Evolutionary conservation across 2,797 vertebrate species (phyloP).

Genomic region (Phyllotis vaccarum): DNA sequence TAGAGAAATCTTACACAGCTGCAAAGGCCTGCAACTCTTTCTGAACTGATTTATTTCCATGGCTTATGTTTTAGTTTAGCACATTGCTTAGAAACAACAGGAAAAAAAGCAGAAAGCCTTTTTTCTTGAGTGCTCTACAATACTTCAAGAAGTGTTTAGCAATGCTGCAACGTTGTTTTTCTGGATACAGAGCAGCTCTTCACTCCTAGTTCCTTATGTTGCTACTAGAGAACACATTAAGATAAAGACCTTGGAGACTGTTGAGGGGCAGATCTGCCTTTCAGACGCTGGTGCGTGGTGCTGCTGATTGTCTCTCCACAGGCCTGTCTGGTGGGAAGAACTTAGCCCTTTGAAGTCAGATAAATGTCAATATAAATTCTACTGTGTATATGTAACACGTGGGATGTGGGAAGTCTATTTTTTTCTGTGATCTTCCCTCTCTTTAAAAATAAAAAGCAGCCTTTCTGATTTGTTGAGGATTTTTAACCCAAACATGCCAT

Average conservation of each 20-base stretch:
- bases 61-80: slow-evolving; percentile 66
- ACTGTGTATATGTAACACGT: not conserved
- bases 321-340: slow-evolving; percentile 36
- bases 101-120: slow-evolving; percentile 46
- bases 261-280: slow-evolving; percentile 56
- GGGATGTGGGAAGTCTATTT: not conserved
- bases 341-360: slow-evolving; percentile 32
- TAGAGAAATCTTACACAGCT: slow-evolving; percentile 57
- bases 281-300: slow-evolving; percentile 21
- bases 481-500: slow-evolving; percentile 8
- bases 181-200: slow-evolving; percentile 58
- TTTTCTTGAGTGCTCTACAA: slow-evolving; percentile 50
- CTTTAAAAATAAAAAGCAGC: not conserved
- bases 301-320: slow-evolving; percentile 44
- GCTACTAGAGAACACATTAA: slow-evolving; percentile 60
- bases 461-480: slow-evolving; percentile 38
- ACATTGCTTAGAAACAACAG: slow-evolving; percentile 66
- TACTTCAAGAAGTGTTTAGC: slow-evolving; percentile 70
- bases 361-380: slow-evolving; percentile 40
- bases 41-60: slow-evolving; percentile 66
- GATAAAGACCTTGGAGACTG: slow-evolving; percentile 42
- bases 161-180: slow-evolving; percentile 55
- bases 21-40: slow-evolving; percentile 46
- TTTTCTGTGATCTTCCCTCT: not conserved
- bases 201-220: slow-evolving; percentile 46